Conservation (phyloP, 2,888 invertebrate species). For the Seira sanloemensis region DNA sequence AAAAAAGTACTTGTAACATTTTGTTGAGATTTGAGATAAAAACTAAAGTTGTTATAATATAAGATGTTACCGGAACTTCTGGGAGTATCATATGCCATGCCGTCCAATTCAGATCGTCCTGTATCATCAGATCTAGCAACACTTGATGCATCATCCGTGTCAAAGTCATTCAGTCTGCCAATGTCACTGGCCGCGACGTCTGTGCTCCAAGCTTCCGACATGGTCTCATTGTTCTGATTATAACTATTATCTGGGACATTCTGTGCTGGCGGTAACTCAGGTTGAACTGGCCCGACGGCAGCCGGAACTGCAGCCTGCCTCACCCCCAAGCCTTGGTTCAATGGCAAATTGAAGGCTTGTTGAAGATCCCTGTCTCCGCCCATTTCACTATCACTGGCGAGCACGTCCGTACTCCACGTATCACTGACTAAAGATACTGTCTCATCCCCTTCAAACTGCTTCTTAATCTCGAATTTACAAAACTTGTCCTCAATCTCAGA, state of each 20-base stretch:
- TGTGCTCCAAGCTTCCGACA: conserved; percentile 90
- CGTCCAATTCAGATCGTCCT: conserved; percentile 78
- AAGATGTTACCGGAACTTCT: conserved; percentile 65
- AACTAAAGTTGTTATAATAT: conserved; percentile 11
- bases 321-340: conserved; percentile 41
- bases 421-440: conserved; percentile 98
- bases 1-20: neutral
- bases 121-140: conserved; percentile 86
- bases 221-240: conserved; percentile 64
- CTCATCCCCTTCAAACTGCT: conserved; percentile 87
- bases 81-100: conserved; percentile 69
- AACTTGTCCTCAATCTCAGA: conserved; percentile 99
- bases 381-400: conserved; percentile 97
- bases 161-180: conserved; percentile 91
- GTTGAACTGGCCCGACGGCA: conserved; percentile 18
- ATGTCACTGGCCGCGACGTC: conserved; percentile 96
- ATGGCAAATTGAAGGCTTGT: conserved; percentile 36
- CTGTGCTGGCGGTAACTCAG: conserved; percentile 26
- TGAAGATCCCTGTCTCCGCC: conserved; percentile 62
- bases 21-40: neutral
- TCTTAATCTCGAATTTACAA: conserved; percentile 97
- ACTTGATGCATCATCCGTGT: conserved; percentile 82
- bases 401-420: conserved; percentile 98
- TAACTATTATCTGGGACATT: conserved; percentile 35
- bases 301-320: conserved; percentile 22